A percentile compares a stretch with the other conserved stretches of the same genome.
Evolutionary conservation across 2,113 vertebrate genomes (phyloP).

Genomic region (Elephantulus edwardii): DNA sequence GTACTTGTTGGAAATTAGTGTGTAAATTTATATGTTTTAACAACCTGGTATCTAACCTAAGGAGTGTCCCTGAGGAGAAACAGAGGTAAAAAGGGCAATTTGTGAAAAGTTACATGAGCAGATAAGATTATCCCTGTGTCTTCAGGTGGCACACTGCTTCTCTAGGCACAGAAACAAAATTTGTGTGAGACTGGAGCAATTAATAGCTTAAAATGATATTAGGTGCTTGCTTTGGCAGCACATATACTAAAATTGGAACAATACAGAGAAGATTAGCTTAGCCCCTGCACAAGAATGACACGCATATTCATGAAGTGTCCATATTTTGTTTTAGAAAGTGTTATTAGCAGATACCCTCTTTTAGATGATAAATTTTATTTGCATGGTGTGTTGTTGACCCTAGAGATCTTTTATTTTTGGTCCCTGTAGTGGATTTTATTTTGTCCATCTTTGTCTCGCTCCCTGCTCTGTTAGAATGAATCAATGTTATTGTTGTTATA

Average conservation of each 20-base stretch:
- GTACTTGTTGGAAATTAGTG: slow-evolving; percentile 21
- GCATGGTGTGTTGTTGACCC: neutral
- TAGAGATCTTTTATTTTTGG: neutral
- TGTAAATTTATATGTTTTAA: neutral
- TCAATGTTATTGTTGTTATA: neutral
- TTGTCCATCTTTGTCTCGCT: slow-evolving; percentile 1
- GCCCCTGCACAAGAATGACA: no score
- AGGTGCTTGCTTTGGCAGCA: no score
- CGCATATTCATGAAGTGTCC: no score
- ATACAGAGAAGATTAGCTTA: no score
- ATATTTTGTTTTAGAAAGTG: no score
- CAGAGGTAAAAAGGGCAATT: neutral
- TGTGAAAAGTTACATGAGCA: neutral
- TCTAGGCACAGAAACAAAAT: neutral
- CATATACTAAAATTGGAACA: no score
- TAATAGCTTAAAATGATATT: no score
- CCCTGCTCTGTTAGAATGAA: neutral
- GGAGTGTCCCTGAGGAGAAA: neutral
- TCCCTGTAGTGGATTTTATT: slow-evolving; percentile 1
- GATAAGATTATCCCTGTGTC: neutral
- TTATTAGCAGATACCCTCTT: neutral
- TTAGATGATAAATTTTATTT: slow-evolving; percentile 1
- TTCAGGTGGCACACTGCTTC: neutral
- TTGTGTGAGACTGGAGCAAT: neutral
- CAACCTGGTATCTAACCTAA: slow-evolving; percentile 3